Conservation (phyloP, 1,140 invertebrate species). For the Drosophila tristis region DNA sequence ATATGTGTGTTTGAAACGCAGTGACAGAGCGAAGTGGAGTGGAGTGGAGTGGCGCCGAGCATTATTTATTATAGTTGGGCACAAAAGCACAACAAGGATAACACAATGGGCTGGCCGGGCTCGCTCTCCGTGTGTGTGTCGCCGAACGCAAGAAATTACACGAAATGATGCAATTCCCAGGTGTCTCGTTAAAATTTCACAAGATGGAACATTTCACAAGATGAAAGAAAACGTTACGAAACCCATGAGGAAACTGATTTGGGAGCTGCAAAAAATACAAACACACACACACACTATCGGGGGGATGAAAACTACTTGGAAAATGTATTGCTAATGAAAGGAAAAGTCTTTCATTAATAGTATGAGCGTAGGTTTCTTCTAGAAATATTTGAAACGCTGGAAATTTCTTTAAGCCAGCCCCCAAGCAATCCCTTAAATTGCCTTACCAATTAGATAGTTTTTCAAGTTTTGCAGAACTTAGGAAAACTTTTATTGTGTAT, state of each 20-base stretch:
- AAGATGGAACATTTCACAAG: slow-evolving; percentile 32
- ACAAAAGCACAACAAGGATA: slow-evolving; percentile 69
- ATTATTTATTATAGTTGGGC: slow-evolving; percentile 79
- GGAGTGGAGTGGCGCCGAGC: slow-evolving; percentile 17
- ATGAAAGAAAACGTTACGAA: slow-evolving; percentile 32
- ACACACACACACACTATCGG: too few species aligned
- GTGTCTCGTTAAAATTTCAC: slow-evolving; percentile 71
- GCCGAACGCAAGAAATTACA: slow-evolving; percentile 58
- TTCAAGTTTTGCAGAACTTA: too few species aligned
- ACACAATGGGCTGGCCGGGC: slow-evolving; percentile 47
- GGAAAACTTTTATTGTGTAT: too few species aligned
- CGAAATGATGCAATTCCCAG: slow-evolving; percentile 70
- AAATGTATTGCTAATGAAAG: too few species aligned
- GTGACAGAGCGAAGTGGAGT: neutral
- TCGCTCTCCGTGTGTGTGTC: neutral
- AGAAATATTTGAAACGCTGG: neutral
- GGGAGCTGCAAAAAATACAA: too few species aligned
- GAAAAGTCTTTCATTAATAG: too few species aligned
- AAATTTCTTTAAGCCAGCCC: too few species aligned
- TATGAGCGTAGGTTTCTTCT: neutral
- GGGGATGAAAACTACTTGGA: too few species aligned
- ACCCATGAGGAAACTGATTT: neutral
- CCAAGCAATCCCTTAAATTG: too few species aligned
- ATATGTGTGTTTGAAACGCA: slow-evolving; percentile 31
- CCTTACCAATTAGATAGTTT: too few species aligned